Percentiles rank a stretch among this genome's conserved stretches.
phyloP scores from a whole-genome alignment of 2,888 invertebrate species.

The Peribatodes rhomboidaria region DNA sequence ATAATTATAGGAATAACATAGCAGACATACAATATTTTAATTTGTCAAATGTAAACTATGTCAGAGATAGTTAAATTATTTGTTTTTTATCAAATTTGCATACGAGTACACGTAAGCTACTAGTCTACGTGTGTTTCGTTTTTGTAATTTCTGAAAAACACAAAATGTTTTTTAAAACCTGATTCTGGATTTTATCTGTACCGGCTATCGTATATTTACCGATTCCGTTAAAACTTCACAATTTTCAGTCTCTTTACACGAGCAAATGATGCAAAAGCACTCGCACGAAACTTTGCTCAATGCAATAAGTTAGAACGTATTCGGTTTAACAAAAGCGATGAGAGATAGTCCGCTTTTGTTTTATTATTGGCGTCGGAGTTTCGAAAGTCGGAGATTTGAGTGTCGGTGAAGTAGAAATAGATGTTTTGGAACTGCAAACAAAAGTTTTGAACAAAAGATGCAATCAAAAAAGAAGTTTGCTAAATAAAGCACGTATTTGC shows the following conservation, averaged over 20 bases:
- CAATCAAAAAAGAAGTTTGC: constrained; percentile 3
- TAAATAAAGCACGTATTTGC: too few relatives aligned
- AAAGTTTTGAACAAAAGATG: not conserved
- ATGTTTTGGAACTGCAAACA: constrained; percentile 15
- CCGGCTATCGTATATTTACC: not conserved
- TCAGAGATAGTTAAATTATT: too few relatives aligned
- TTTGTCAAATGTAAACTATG: too few relatives aligned
- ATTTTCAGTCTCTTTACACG: constrained; percentile 6
- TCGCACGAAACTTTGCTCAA: constrained; percentile 22
- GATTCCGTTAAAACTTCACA: not conserved
- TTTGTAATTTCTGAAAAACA: not conserved
- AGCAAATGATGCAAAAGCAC: constrained; percentile 18
- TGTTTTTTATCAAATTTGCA: too few relatives aligned
- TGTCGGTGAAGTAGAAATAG: constrained; percentile 17
- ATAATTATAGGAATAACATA: too few relatives aligned
- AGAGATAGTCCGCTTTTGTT: constrained; percentile 26
- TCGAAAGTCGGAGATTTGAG: constrained; percentile 16
- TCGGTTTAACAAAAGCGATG: constrained; percentile 33
- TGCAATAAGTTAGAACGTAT: constrained; percentile 32
- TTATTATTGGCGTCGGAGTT: constrained; percentile 12
- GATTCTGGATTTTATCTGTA: not conserved
- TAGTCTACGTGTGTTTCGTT: too few relatives aligned
- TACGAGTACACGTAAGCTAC: too few relatives aligned
- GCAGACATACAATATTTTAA: too few relatives aligned
- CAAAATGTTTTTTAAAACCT: too few relatives aligned